These are phyloP conservation scores for Drosophila maculinotata DNA, from an alignment of 2,888 invertebrate species.

Conservation along the genomic window DNA sequence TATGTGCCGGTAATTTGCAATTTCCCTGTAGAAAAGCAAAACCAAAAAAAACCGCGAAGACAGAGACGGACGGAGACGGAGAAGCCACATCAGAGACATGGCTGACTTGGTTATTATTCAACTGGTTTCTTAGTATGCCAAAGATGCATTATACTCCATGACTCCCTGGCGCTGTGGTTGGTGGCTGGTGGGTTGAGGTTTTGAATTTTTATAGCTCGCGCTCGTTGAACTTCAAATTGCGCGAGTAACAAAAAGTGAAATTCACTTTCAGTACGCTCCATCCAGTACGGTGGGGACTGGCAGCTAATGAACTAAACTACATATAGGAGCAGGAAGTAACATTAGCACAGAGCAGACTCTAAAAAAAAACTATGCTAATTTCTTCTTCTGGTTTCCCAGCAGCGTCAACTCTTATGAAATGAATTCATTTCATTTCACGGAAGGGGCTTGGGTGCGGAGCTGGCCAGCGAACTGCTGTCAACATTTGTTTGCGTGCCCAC, in stretches of 20 bases:
- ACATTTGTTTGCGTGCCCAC: constrained; percentile 71
- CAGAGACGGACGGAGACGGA: not conserved
- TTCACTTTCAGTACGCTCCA: constrained; percentile 62
- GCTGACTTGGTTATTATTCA: constrained; percentile 67
- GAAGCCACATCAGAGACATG: constrained; percentile 46
- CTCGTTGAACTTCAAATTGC: constrained; percentile 76
- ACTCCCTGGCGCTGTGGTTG: constrained; percentile 6
- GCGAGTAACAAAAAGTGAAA: constrained; percentile 68
- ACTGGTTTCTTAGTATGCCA: constrained; percentile 75
- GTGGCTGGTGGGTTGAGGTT: constrained; percentile 20
- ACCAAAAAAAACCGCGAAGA: constrained; percentile 5
- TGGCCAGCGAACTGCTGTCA: constrained; percentile 32
- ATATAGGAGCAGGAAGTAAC: constrained; percentile 64
- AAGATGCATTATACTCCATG: constrained; percentile 46
- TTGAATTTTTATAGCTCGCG: constrained; percentile 45
- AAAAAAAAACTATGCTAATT: constrained; percentile 70
- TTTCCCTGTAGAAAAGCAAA: constrained; percentile 53
- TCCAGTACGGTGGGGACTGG: constrained; percentile 45
- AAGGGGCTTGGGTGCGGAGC: constrained; percentile 7
- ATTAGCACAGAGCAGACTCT: constrained; percentile 64
- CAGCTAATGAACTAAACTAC: constrained; percentile 69
- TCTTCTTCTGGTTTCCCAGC: constrained; percentile 54
- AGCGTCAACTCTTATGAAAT: constrained; percentile 58
- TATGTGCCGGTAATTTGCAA: constrained; percentile 75
- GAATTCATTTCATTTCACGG: constrained; percentile 71